phyloP scores from a whole-genome alignment of 2,113 vertebrate genomes.

The Heteronetta atricapilla region DNA sequence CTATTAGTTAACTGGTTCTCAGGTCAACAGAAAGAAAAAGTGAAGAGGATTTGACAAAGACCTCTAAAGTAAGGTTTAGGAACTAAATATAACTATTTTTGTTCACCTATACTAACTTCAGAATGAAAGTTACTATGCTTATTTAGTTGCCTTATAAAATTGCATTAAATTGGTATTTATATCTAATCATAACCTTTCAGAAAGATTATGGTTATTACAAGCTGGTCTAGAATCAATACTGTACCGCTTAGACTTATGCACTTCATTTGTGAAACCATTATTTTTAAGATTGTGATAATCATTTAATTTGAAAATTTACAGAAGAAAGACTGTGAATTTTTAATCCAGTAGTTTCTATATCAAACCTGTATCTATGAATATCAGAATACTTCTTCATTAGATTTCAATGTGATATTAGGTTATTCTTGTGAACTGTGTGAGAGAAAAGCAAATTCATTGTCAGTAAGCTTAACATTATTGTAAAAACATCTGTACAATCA shows the following conservation, averaged over 20 bases:
- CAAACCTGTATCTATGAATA: not conserved
- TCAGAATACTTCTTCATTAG: not conserved
- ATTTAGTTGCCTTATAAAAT: not conserved
- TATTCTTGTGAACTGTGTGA: not conserved
- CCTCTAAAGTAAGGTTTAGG: not conserved
- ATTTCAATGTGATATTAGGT: not conserved
- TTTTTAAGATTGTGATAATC: not conserved
- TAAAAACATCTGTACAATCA: not conserved
- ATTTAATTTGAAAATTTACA: not conserved
- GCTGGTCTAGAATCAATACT: not conserved
- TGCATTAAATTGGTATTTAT: not conserved
- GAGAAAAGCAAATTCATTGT: not conserved
- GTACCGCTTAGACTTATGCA: not conserved
- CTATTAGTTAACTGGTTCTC: not conserved
- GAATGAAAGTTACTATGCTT: not conserved
- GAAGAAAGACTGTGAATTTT: not conserved
- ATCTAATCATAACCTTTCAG: not conserved
- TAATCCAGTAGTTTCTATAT: not conserved
- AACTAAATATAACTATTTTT: not conserved
- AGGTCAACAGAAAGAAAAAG: not conserved
- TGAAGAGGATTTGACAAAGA: not conserved
- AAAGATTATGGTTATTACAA: not conserved
- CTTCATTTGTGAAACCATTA: not conserved
- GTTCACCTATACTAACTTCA: not conserved
- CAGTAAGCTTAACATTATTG: not conserved